Evolutionary conservation across 2,888 invertebrate species (phyloP), one percentile per base, ranked within the genome.

Genomic region (Biston betularia): DNA sequence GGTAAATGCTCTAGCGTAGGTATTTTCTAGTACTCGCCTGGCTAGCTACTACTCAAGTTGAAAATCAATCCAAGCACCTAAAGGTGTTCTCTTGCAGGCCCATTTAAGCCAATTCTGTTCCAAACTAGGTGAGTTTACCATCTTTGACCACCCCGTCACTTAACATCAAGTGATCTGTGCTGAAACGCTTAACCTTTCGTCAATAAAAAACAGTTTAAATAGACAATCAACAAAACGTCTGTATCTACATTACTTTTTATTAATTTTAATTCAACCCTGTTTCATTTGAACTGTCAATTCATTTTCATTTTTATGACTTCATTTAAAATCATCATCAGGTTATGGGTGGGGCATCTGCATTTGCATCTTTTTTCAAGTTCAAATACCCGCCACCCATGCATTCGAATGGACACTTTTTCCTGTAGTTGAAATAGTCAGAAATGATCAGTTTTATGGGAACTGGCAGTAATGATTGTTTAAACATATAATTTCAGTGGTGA

Each of bases 401-500:
- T 2, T 6, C 15, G 9, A n/a, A 35, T 50, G 35, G 59, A n/a
- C 50, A 50, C 55, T 24, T 55, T 61, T 60, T 56, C 7, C 6
- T 9, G 24, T 34, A 42, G 40, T n/a, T 15, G 14, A 59, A 63
- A 64, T 61, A 38, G 54, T 61, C 48, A 50, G 66, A 71, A 64
- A 67, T 66, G 56, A 72, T 65, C 63, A 57, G 55, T 53, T 53
- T 46, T 57, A 74, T 69, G 72, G 66, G 69, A 74, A 69, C 65
- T 61, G 63, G 63, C 55, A 34, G 42, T 68, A 73, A 76, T 65
- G 71, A 76, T 78, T 74, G 72, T 75, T 70, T 70, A 75, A 81
- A 78, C 76, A 80, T 84, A 82, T 84, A 83, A 85, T 87, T 85
- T 82, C 76, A 72, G 75, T 73, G 69, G 77, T 83, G 87, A 90